A percentile compares a stretch with the other conserved stretches of the same genome.
Conservation (phyloP, 2,888 invertebrate species). For the Opisthograptis luteolata region DNA sequence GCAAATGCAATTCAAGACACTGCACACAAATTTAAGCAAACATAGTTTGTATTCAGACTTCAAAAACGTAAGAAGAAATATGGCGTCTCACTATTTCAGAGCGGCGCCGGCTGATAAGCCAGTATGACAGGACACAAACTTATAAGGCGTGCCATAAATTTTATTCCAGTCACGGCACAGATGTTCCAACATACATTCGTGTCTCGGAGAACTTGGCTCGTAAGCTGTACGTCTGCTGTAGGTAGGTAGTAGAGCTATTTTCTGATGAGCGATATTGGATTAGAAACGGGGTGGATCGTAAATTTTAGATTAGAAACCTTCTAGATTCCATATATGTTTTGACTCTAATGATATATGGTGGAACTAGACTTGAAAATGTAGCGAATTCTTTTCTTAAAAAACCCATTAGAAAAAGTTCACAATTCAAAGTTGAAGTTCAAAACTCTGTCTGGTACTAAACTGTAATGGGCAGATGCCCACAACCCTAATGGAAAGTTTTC, state of each 20-base stretch:
- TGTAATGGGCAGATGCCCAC: too few species aligned
- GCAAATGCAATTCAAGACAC: too few species aligned
- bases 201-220: background rate
- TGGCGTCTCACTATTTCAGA: too few species aligned
- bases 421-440: too few species aligned
- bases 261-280: background rate
- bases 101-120: background rate
- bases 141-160: conserved; percentile 22
- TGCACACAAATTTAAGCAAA: too few species aligned
- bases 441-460: too few species aligned
- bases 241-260: background rate
- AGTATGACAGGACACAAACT: conserved; percentile 14
- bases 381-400: too few species aligned
- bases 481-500: too few species aligned
- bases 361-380: background rate
- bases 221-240: background rate
- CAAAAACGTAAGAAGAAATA: too few species aligned
- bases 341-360: background rate
- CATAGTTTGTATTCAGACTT: too few species aligned
- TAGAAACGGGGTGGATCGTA: background rate
- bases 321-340: background rate
- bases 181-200: conserved; percentile 23
- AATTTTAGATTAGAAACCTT: background rate
- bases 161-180: conserved; percentile 23
- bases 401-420: too few species aligned